Conservation (phyloP, 2,797 vertebrate genomes). For the Pseudocheirus occidentalis region DNA sequence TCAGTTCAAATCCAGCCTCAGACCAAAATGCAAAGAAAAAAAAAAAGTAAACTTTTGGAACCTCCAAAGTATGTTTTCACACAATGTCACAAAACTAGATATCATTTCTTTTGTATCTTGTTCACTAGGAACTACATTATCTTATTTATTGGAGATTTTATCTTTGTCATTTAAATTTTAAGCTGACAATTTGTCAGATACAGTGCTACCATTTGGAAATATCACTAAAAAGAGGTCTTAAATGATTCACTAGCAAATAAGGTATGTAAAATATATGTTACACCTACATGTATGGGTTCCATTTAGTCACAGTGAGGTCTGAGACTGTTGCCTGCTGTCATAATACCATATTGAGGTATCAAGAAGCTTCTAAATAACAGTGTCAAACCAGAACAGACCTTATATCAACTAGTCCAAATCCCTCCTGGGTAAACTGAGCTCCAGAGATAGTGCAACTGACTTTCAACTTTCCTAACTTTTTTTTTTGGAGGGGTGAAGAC, state of each 20-base stretch:
- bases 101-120: constrained; percentile 18
- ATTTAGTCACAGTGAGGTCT: constrained; percentile 18
- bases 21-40: no score
- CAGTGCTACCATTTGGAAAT: background rate
- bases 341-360: background rate
- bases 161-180: background rate
- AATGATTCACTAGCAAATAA: constrained; percentile 1
- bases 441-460: background rate
- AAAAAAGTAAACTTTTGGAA: constrained; percentile 5
- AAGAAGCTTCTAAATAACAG: background rate
- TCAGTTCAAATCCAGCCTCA: no score
- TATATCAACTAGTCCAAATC: background rate
- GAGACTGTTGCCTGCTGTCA: background rate
- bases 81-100: background rate
- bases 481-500: no score
- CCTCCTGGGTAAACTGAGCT: background rate
- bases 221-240: constrained; percentile 25
- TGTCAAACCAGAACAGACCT: background rate
- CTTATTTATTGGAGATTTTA: constrained; percentile 1
- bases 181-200: background rate
- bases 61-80: background rate
- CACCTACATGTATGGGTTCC: constrained; percentile 12
- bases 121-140: background rate
- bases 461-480: background rate
- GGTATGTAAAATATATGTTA: constrained; percentile 40